Evolutionary conservation across 2,113 vertebrate genomes (phyloP).

Genomic region (Neotoma lepida): DNA sequence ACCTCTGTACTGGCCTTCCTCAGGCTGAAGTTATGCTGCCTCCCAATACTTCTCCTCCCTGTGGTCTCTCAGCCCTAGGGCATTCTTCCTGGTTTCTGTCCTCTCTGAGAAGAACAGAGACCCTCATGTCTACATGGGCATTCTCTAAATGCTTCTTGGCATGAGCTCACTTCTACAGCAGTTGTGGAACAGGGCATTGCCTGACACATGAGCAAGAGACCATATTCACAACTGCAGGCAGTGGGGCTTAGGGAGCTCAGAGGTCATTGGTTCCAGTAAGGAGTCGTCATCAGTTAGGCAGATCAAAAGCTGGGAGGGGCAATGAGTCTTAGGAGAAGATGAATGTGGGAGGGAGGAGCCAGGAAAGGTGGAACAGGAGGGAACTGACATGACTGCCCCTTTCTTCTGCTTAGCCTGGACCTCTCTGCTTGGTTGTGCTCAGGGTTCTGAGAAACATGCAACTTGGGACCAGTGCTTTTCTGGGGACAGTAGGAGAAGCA

Average conservation of each 20-base stretch:
- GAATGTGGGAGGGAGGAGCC: background rate
- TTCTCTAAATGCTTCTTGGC: background rate
- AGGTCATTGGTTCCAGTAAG: background rate
- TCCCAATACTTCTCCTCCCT: background rate
- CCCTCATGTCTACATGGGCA: background rate
- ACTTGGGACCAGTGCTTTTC: background rate
- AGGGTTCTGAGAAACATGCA: background rate
- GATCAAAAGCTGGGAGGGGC: background rate
- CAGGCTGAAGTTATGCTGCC: no score
- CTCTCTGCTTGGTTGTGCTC: background rate
- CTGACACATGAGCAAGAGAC: background rate
- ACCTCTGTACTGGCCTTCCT: background rate
- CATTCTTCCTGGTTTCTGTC: background rate
- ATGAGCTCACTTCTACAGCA: background rate
- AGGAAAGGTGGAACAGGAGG: background rate
- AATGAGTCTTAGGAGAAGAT: background rate
- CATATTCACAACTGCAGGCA: background rate
- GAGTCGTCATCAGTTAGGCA: no score
- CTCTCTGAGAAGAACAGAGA: background rate
- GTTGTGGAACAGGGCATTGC: no score
- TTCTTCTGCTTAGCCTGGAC: no score
- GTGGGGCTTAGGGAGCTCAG: background rate
- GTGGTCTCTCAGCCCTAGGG: background rate
- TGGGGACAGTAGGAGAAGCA: background rate
- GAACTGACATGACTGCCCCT: background rate